Evolutionary conservation across 2,888 invertebrate species (phyloP).

Genomic region (Dione juno): DNA sequence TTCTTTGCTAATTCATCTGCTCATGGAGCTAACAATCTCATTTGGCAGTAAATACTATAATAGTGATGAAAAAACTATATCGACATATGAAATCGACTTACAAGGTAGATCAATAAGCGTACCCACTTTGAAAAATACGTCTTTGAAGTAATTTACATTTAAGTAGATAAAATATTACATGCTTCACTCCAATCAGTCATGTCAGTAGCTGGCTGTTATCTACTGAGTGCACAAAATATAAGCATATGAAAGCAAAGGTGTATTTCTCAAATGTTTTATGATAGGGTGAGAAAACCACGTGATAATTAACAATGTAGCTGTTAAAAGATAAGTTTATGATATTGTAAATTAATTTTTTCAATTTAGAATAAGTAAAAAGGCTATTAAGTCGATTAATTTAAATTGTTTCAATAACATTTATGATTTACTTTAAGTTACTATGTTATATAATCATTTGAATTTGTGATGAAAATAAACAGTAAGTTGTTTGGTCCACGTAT

Average conservation of each 20-base stretch:
- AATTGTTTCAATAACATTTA: conserved; percentile 58
- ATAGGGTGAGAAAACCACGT: conserved; percentile 73
- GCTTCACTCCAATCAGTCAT: background rate
- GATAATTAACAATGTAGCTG: conserved; percentile 67
- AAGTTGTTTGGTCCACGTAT: conserved; percentile 66
- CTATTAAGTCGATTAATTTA: conserved; percentile 53
- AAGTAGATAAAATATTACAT: background rate
- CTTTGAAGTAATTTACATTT: background rate
- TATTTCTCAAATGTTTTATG: conserved; percentile 29
- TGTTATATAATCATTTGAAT: conserved; percentile 63
- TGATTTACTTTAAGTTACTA: conserved; percentile 48
- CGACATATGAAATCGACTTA: conserved; percentile 10
- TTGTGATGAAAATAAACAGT: conserved; percentile 78
- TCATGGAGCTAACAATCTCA: conserved; percentile 13
- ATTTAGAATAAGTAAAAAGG: conserved; percentile 58
- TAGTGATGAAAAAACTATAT: background rate
- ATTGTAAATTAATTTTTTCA: conserved; percentile 61
- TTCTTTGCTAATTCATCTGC: background rate
- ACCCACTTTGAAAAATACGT: conserved; percentile 32
- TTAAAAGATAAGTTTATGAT: conserved; percentile 59
- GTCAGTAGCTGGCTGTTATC: conserved; percentile 21
- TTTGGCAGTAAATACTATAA: conserved; percentile 5
- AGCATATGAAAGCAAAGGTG: conserved; percentile 17
- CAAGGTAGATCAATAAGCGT: conserved; percentile 22
- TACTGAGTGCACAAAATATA: conserved; percentile 4